Evolutionary conservation across 2,888 invertebrate genomes (phyloP), one percentile per base, ranked within the genome.

Genomic region (Epirrhoe tristata): DNA sequence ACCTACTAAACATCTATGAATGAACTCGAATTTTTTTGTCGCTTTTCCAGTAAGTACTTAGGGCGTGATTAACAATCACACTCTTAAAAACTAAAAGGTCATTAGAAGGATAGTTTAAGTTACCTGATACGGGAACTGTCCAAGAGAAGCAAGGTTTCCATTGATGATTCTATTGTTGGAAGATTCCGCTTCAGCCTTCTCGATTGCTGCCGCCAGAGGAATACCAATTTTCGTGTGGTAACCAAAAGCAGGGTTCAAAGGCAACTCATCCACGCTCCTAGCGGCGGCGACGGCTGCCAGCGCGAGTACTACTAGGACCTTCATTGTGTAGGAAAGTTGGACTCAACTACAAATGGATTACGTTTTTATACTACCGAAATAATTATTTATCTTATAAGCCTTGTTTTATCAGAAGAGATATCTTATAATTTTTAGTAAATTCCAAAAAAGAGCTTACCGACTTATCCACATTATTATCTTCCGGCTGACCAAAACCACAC

Each of bases 201-300:
- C 76, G 51, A 81, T 77, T 63, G 75, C 72, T 43, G 81, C 81
- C 0, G 76, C 82, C 60, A 73, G 74, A 7, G 79, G 79, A 7
- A 81, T 77, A 58, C 80, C 80, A 39, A 71, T 73, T 34, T 75
- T 81, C 17, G 70, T 69, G 31, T 81, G 65, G 71, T 85, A 84
- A 46, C 81, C 77, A 56, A 71, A 78, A 32, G 80, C 77, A 51
- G 77, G 70, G 36, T 6, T 48, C 12, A 12, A 10, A 12, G 39
- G 10, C 5, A 12, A 4, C 39, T 43, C 39, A 1, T 43, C 39
- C 0, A 43, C 39, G 12, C 39, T 43, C 39, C 39, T 43, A 3
- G 39, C 39, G 39, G 39, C 39, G 12, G 39, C 39, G 39, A 43
- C 39, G 39, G 39, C 39, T 2, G 39, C 39, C 4, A 43, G 39